Conservation (phyloP, 2,797 vertebrate species). For the Liasis olivaceus region DNA sequence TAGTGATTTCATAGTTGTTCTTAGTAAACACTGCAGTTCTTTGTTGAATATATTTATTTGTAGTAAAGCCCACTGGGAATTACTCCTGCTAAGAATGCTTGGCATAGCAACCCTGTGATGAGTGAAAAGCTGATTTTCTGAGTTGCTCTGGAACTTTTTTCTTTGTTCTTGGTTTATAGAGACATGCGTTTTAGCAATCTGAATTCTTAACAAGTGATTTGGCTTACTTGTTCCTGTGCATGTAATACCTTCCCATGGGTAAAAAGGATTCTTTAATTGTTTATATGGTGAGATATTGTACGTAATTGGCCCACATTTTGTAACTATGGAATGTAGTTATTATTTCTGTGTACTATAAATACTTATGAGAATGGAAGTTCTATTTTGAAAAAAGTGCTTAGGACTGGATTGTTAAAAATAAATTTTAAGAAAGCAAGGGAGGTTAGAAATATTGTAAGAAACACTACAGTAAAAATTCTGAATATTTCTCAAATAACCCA, state of each 20-base stretch:
- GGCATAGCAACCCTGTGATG: neutral
- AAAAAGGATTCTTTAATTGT: neutral
- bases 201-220: neutral
- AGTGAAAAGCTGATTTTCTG: neutral
- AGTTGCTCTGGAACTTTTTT: neutral
- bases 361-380: neutral
- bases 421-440: neutral
- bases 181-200: neutral
- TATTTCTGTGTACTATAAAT: neutral
- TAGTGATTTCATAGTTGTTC: neutral
- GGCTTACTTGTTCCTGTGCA: neutral
- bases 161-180: neutral
- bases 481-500: neutral
- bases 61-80: neutral
- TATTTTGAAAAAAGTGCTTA: neutral
- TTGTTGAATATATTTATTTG: neutral
- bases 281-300: neutral
- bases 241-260: neutral
- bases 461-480: neutral
- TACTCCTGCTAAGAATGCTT: neutral
- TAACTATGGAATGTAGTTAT: neutral
- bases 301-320: neutral
- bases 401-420: neutral
- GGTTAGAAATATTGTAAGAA: neutral
- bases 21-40: neutral